Conservation (phyloP, 1,140 invertebrate genomes). For the Bradynema listronoti region DNA sequence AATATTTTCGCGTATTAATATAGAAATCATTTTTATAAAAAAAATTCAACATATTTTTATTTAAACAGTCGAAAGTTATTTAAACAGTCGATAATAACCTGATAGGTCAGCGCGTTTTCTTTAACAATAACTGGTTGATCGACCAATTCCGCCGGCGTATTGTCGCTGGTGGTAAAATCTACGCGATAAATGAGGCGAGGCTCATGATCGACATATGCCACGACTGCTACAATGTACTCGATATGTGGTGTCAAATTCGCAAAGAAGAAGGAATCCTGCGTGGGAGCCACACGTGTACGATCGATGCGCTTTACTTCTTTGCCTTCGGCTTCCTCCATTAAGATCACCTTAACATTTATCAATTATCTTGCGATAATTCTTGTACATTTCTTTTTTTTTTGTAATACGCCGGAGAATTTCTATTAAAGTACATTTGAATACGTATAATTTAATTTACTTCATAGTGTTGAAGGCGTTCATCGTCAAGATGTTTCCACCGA, state of each 20-base stretch:
- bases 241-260: constrained; percentile 41
- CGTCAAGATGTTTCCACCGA: constrained; percentile 46
- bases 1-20: too few species aligned
- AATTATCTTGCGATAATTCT: too few species aligned
- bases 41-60: too few species aligned
- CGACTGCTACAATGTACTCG: constrained; percentile 52
- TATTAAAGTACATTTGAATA: constrained; percentile 21
- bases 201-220: constrained; percentile 58
- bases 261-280: constrained; percentile 37
- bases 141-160: constrained; percentile 25
- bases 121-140: constrained; percentile 45
- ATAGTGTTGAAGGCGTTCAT: constrained; percentile 53
- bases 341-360: constrained; percentile 23
- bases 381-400: too few species aligned
- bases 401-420: too few species aligned
- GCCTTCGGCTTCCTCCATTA: constrained; percentile 36
- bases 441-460: constrained; percentile 43
- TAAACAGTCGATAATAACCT: constrained; percentile 17
- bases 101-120: constrained; percentile 39
- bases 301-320: constrained; percentile 39
- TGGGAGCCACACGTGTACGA: constrained; percentile 38
- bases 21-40: too few species aligned
- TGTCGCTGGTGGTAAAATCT: constrained; percentile 27
- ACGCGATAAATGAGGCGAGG: constrained; percentile 45
- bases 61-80: too few species aligned